Evolutionary conservation across 1,140 invertebrate genomes (phyloP), one percentile per base, ranked within the genome.

Genomic region (Potamilus streckersoni): DNA sequence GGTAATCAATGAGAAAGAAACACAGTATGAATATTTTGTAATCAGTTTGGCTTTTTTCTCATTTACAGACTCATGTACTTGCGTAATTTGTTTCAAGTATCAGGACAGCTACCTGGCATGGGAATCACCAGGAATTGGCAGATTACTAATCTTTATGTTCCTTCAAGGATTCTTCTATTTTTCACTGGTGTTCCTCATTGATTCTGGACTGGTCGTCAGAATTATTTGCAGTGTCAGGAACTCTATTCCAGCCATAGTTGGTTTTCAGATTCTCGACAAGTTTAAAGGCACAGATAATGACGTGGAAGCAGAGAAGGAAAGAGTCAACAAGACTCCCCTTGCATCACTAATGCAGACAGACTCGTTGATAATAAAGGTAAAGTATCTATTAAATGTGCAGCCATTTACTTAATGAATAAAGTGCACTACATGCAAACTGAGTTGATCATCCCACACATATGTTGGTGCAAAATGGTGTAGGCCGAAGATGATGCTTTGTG

Each of bases 121-220:
- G 88, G 84, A 90, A 6, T 81, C 73, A 17, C 88, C 90, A n/a
- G 92, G 92, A 19, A 80, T 93, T 27, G 93, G 93, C 17, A 87
- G 91, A 71, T 91, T 91, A 79, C 79, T 93, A 17, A 38, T 91
- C 8, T 91, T 88, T 73, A 85, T 93, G 82, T 77, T 84, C 17
- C 71, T 91, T 55, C 89, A 92, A 71, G 92, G 91, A n/a, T 69
- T 91, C 27, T 63, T 92, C 0, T 93, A 90, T 80, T 91, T 92
- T 77, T 16, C 86, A 17, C 38, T 93, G 20, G 88, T 91, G 38
- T 74, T 93, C 2, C 38, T 90, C 3, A 83, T 93, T 19, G 92
- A 93, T 79, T 92, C 80, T 55, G 74, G 81, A 15, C 19, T 64
- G 20, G 31, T 31, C 38, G 11, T 49, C 38, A 49, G 38, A 49